Percentiles rank a stretch among this genome's conserved stretches.
phyloP scores from a whole-genome alignment of 2,113 vertebrate genomes.

The Entomyzon cyanotis region DNA sequence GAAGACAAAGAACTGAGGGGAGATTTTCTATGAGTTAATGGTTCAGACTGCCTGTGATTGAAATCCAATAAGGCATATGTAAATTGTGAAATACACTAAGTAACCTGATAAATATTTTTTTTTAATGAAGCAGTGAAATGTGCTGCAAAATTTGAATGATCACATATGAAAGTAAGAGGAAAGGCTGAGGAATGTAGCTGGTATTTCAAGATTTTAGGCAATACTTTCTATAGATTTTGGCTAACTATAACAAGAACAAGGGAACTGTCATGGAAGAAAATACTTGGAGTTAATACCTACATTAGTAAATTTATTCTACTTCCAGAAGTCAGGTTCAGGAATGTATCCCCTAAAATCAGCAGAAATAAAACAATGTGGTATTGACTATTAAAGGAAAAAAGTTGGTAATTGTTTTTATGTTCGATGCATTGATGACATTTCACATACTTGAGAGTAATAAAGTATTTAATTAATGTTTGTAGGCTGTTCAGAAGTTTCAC shows the following conservation, averaged over 20 bases:
- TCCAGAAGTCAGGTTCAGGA: not conserved
- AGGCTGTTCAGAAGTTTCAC: not conserved
- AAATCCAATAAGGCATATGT: not conserved
- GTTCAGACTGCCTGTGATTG: not conserved
- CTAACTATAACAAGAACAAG: not conserved
- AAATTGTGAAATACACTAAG: not conserved
- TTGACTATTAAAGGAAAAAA: not conserved
- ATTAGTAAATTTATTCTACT: not conserved
- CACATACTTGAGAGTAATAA: not conserved
- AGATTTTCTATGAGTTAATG: not conserved
- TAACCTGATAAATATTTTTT: not conserved
- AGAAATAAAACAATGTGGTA: not conserved
- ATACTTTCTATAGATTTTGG: not conserved
- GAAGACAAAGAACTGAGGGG: not conserved
- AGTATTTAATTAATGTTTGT: not conserved
- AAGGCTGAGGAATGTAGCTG: not conserved
- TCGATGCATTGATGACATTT: not conserved
- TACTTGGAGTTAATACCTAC: not conserved
- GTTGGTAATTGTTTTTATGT: not conserved
- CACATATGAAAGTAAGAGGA: not conserved
- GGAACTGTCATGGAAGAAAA: not conserved
- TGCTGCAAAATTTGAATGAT: not conserved
- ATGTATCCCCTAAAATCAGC: not conserved
- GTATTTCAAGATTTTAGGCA: not conserved
- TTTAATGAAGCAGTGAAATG: not conserved